phyloP scores from a whole-genome alignment of 2,113 vertebrate genomes.

The Engraulis encrasicolus region DNA sequence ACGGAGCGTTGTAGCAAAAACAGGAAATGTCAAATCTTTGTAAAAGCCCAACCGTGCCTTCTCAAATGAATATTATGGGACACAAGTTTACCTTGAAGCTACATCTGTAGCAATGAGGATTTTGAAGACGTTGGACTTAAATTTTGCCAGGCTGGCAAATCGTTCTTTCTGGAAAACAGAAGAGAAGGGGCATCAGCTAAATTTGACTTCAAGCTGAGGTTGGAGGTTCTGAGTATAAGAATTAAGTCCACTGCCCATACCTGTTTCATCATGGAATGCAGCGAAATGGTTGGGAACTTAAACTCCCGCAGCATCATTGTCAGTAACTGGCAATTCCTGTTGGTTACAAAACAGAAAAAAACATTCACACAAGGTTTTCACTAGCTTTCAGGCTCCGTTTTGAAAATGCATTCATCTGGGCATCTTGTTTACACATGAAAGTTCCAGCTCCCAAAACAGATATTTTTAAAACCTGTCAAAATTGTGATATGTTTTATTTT shows the following conservation, averaged over 20 bases:
- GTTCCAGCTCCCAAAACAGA: too few species aligned
- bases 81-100: conserved; percentile 81
- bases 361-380: neutral
- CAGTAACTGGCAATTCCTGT: conserved; percentile 90
- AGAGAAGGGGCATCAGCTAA: neutral
- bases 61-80: neutral
- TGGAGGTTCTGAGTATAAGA: too few species aligned
- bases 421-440: too few species aligned
- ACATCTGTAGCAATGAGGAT: conserved; percentile 95
- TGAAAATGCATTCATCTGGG: too few species aligned
- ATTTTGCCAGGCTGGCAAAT: conserved; percentile 90
- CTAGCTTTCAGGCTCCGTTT: too few species aligned
- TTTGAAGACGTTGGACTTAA: conserved; percentile 94
- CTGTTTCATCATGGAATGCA: conserved; percentile 99
- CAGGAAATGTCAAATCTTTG: too few species aligned
- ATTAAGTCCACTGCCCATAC: conserved; percentile 60
- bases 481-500: too few species aligned
- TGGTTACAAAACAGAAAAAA: conserved; percentile 27
- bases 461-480: too few species aligned
- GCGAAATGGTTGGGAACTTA: conserved; percentile 83
- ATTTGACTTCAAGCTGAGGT: neutral
- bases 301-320: conserved; percentile 93
- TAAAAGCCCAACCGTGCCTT: neutral
- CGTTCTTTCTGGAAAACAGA: conserved; percentile 80
- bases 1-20: too few species aligned